These are phyloP conservation scores for Drosophila nigromelanica DNA, from an alignment of 1,140 invertebrate species.

Conservation along the genomic window DNA sequence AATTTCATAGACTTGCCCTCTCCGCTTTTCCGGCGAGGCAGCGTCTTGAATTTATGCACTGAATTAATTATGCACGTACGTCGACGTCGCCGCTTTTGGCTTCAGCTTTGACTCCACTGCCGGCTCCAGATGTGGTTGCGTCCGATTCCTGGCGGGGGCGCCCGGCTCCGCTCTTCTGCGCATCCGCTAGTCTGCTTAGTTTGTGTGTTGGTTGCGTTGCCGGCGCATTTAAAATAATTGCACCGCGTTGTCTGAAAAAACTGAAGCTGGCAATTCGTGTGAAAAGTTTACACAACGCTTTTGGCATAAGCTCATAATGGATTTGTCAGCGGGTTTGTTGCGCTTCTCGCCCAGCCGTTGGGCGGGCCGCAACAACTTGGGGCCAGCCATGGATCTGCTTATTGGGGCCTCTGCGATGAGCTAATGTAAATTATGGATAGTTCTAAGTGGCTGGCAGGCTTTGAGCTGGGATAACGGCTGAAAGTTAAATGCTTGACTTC, in stretches of 20 bases:
- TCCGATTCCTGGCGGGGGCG: constrained; percentile 16
- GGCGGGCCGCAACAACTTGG: constrained; percentile 48
- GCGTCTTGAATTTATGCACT: constrained; percentile 80
- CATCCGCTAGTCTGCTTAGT: constrained; percentile 67
- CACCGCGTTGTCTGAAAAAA: constrained; percentile 59
- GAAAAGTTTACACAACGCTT: constrained; percentile 77
- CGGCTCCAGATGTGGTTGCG: constrained; percentile 4
- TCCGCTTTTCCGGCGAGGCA: constrained; percentile 34
- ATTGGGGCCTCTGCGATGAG: constrained; percentile 49
- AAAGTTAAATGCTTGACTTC: constrained; percentile 32
- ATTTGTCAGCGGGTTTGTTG: constrained; percentile 71
- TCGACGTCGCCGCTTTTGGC: constrained; percentile 31
- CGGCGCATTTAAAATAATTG: constrained; percentile 80
- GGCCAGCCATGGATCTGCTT: constrained; percentile 12
- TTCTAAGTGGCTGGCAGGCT: constrained; percentile 39
- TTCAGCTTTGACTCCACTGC: constrained; percentile 10
- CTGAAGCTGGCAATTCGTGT: constrained; percentile 68
- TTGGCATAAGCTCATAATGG: constrained; percentile 79
- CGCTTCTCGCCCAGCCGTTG: constrained; percentile 3
- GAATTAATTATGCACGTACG: constrained; percentile 82
- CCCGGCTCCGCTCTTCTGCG: not conserved
- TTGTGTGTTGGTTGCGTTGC: constrained; percentile 66
- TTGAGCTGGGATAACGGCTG: constrained; percentile 1
- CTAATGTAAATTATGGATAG: constrained; percentile 68
- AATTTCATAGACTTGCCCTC: constrained; percentile 73